phyloP scores from a whole-genome alignment of 2,113 vertebrate genomes.

The Percina caprodes region DNA sequence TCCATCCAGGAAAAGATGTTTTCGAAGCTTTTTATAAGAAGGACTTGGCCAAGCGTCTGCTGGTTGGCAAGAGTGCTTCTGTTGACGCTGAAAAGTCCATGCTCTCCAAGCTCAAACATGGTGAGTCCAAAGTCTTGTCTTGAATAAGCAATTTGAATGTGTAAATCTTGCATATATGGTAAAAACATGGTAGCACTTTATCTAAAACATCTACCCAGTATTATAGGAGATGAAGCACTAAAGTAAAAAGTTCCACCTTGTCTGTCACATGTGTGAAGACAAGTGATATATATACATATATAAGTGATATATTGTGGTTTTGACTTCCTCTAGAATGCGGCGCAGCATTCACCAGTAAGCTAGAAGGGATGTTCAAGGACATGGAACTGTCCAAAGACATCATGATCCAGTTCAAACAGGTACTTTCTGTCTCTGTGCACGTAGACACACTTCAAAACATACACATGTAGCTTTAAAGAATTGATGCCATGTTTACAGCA shows the following conservation, averaged over 20 bases:
- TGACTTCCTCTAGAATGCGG: slow-evolving; percentile 90
- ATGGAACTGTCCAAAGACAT: slow-evolving; percentile 99
- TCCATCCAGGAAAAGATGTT: slow-evolving; percentile 92
- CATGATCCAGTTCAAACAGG: slow-evolving; percentile 99
- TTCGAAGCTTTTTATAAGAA: slow-evolving; percentile 99
- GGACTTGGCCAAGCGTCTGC: slow-evolving; percentile 96
- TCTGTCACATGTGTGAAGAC: not conserved
- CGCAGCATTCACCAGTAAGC: slow-evolving; percentile 98
- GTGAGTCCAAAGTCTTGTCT: slow-evolving; percentile 68
- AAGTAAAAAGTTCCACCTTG: not conserved
- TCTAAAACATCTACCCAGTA: not conserved
- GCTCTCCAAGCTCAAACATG: slow-evolving; percentile 99
- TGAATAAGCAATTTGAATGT: not conserved
- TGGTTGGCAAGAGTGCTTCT: slow-evolving; percentile 98
- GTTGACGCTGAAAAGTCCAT: slow-evolving; percentile 99
- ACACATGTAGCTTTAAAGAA: not conserved
- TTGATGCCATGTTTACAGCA: not conserved
- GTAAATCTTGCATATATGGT: not conserved
- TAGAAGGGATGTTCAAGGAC: slow-evolving; percentile 99
- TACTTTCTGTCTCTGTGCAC: slow-evolving; percentile 16
- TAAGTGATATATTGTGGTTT: slow-evolving; percentile 29
- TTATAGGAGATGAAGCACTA: not conserved
- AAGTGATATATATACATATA: too few species aligned
- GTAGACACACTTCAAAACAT: not conserved
- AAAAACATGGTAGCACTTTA: not conserved